phyloP scores from a whole-genome alignment of 1,140 invertebrate genomes.

The Lepidurus couesii region DNA sequence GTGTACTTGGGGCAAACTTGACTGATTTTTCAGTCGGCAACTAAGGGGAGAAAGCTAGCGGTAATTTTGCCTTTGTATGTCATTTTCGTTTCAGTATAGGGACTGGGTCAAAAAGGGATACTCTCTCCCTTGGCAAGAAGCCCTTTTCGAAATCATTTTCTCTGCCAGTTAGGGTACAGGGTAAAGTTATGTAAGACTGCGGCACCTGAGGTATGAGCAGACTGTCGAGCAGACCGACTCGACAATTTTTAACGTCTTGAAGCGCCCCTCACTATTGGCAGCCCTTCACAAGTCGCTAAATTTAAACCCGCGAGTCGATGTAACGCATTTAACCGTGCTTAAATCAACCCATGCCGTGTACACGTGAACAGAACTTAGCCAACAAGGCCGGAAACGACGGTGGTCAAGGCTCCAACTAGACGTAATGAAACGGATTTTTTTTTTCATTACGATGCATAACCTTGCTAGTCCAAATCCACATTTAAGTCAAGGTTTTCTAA shows the following conservation, averaged over 20 bases:
- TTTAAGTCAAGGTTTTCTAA: too few relatives aligned
- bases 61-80: neutral
- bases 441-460: neutral
- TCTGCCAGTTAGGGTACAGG: too few relatives aligned
- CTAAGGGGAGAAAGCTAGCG: neutral
- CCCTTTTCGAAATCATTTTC: too few relatives aligned
- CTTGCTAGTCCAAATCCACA: too few relatives aligned
- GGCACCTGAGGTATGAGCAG: too few relatives aligned
- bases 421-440: neutral
- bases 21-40: neutral
- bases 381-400: neutral
- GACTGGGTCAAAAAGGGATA: too few relatives aligned
- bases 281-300: neutral
- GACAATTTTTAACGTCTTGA: neutral
- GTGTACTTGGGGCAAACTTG: neutral
- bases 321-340: neutral
- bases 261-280: neutral
- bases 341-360: neutral
- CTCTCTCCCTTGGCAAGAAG: too few relatives aligned
- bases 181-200: too few relatives aligned
- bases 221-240: too few relatives aligned
- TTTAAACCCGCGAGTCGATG: neutral
- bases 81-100: too few relatives aligned
- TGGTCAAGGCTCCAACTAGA: neutral
- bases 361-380: neutral